These are phyloP conservation scores for Pelecanus crispus DNA, from an alignment of 2,113 vertebrate genomes.

Conservation along the genomic window DNA sequence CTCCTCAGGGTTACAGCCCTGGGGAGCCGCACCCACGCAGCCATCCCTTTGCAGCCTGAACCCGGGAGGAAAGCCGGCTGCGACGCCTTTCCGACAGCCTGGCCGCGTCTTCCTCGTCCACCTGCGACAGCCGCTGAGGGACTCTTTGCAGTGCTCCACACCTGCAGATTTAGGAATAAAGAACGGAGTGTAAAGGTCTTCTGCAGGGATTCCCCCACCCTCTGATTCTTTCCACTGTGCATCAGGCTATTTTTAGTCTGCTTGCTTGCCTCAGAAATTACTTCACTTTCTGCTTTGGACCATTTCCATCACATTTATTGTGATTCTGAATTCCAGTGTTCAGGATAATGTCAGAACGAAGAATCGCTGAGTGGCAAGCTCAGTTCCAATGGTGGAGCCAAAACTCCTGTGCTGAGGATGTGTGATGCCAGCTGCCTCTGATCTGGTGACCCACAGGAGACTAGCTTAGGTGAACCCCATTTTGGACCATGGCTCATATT, in stretches of 20 bases:
- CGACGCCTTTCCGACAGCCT: fast-evolving
- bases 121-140: not conserved
- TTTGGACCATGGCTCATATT: not conserved
- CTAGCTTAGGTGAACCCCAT: not conserved
- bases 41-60: not conserved
- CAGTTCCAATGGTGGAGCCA: not conserved
- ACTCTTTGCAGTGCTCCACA: not conserved
- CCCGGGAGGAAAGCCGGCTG: not conserved
- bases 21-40: fast-evolving
- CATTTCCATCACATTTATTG: slow-evolving; percentile 2
- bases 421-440: not conserved
- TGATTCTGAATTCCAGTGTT: not conserved
- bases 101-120: not conserved
- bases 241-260: slow-evolving; percentile 13
- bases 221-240: not conserved
- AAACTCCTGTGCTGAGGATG: not conserved
- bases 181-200: not conserved
- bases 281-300: slow-evolving; percentile 37
- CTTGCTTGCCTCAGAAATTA: slow-evolving; percentile 10
- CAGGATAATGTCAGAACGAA: not conserved
- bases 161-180: not conserved
- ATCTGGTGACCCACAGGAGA: not conserved
- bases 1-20: not conserved
- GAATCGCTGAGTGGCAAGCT: not conserved
- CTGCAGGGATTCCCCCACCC: slow-evolving; percentile 8